Evolutionary conservation across 2,113 vertebrate species (phyloP), one percentile per base, ranked within the genome.

Genomic region (Ia io): DNA sequence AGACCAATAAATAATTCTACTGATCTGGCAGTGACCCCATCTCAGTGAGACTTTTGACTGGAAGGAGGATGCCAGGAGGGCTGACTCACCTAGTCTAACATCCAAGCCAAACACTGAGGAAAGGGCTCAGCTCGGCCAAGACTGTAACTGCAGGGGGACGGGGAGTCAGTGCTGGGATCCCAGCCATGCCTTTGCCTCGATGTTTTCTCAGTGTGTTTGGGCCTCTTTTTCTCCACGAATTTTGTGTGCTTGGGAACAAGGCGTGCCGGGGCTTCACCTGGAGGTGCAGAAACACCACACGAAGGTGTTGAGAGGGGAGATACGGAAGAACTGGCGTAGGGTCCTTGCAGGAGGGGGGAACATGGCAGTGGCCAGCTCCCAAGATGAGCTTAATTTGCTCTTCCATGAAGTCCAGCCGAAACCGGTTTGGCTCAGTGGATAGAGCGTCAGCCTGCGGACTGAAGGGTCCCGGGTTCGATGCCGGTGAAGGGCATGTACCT

Each of bases 31-130:
- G 37, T 16, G 42, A 10, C 49, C 35, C 63, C 56, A 51, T 74
- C 85, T 91, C 22, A 49, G 59, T 89, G 93, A 93, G 86, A 94
- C 91, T 95, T 88, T 93, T 25, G 2, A 76, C 85, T 49, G 2
- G 1, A 80, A 82, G 56, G 63, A 76, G 9, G 37, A 76, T 74
- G 32, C 92, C 94, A 86, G 80, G 61, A 65, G 9, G 32, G 47
- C 85, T 96, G 89, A 89, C 95, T 95, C 93, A 94, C 95, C 91
- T 89, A 20, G 63, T 74, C 79, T 51, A 17, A 20, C 84, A 67
- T 91, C 95, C 95, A 93, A 95, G 87, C 47, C 95, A 96, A 87
- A 95, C 74, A 94, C 86, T 49, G 28, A 86, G 78, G 73, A 69
- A 37, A 51, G 49, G 42, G 9, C 94, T 89, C n/a, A 3, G 42